These are phyloP conservation scores for Corvus hawaiiensis DNA, from an alignment of 2,113 vertebrate genomes.

Conservation along the genomic window DNA sequence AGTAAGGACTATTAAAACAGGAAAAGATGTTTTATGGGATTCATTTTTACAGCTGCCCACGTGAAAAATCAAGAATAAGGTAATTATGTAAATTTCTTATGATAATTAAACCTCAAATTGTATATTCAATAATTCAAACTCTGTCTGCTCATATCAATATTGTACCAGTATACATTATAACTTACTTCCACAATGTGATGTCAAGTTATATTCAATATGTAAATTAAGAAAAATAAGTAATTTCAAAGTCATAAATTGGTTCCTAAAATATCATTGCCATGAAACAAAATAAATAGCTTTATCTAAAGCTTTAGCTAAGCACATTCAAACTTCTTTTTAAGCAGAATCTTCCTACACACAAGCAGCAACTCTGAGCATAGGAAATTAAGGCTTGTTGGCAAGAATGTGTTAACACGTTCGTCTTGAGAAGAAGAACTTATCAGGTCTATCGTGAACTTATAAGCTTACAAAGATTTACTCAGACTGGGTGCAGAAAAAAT, in stretches of 20 bases:
- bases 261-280: background rate
- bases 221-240: background rate
- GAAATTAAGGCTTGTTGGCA: background rate
- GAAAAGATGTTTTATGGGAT: background rate
- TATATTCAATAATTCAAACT: background rate
- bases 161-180: background rate
- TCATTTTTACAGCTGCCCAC: background rate
- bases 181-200: background rate
- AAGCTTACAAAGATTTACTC: background rate
- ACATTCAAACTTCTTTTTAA: background rate
- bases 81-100: background rate
- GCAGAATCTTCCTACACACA: background rate
- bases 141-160: background rate
- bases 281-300: background rate
- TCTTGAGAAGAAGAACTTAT: background rate
- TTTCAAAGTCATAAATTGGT: background rate
- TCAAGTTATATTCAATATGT: background rate
- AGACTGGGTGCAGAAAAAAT: background rate
- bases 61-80: background rate
- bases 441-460: background rate
- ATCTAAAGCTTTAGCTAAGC: background rate
- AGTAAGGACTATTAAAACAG: background rate
- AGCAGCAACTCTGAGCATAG: background rate
- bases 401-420: background rate
- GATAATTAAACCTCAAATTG: background rate